Evolutionary conservation across 2,888 invertebrate genomes (phyloP).

Genomic region (Clunio marinus): DNA sequence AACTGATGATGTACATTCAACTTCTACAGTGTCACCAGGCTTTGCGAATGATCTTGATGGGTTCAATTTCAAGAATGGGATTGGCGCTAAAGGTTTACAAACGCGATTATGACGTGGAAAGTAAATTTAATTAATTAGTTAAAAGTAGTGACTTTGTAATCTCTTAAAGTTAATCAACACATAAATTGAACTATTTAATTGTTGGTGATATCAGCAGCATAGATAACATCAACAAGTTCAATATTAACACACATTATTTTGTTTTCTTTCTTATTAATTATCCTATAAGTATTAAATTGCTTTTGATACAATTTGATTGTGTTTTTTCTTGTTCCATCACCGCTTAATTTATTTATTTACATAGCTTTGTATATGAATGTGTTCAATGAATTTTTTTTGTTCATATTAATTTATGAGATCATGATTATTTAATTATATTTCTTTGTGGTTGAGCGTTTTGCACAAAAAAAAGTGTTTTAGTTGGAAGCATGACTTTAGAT

Average conservation of each 20-base stretch:
- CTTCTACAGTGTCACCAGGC: slow-evolving; percentile 49
- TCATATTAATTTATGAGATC: slow-evolving; percentile 40
- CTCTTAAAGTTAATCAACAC: slow-evolving; percentile 2
- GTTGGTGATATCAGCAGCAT: slow-evolving; percentile 1
- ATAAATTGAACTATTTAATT: neutral
- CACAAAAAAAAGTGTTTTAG: neutral
- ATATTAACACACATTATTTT: slow-evolving; percentile 2
- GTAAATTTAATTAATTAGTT: neutral
- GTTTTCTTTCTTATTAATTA: too few species aligned
- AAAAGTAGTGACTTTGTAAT: neutral
- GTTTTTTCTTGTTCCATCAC: neutral
- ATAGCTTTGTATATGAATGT: neutral
- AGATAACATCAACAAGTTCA: slow-evolving; percentile 10
- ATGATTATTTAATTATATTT: slow-evolving; percentile 34
- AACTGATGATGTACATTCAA: slow-evolving; percentile 50
- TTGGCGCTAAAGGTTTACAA: slow-evolving; percentile 12
- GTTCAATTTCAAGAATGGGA: slow-evolving; percentile 47
- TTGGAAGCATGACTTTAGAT: too few species aligned
- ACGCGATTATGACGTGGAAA: too few species aligned
- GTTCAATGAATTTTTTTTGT: slow-evolving; percentile 22
- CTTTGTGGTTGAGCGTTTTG: too few species aligned
- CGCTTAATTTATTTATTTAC: neutral
- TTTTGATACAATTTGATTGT: too few species aligned
- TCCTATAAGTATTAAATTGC: too few species aligned
- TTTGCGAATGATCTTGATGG: slow-evolving; percentile 47